Conservation (phyloP, 2,113 vertebrate species). For the Nanger granti region DNA sequence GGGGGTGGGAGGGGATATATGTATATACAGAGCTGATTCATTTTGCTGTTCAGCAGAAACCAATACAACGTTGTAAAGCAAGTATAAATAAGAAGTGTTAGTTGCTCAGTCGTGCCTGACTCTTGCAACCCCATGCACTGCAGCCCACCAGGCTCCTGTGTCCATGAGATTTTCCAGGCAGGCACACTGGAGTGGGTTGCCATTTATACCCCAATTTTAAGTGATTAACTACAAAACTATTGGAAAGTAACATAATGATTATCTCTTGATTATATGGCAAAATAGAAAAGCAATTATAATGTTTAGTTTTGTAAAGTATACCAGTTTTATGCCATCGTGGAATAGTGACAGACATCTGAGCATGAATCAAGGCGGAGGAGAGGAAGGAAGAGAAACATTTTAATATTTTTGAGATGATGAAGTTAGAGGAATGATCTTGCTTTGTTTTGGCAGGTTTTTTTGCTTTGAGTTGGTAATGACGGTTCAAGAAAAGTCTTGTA, state of each 20-base stretch:
- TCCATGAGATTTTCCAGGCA: background rate
- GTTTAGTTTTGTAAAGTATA: background rate
- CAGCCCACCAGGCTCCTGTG: background rate
- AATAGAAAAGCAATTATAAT: background rate
- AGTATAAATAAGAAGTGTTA: background rate
- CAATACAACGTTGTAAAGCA: background rate
- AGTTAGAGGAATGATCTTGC: background rate
- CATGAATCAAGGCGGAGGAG: fast-evolving
- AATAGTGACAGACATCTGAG: background rate
- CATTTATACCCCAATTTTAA: background rate
- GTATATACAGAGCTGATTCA: background rate
- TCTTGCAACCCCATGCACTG: background rate
- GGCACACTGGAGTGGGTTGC: background rate
- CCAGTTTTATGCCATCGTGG: no score
- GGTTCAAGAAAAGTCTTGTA: fast-evolving
- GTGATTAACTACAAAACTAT: background rate
- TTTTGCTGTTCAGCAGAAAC: background rate
- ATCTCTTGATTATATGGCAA: background rate
- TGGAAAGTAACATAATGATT: background rate
- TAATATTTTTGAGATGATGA: background rate
- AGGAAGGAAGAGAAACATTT: no score
- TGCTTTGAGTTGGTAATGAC: no score
- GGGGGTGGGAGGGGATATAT: background rate
- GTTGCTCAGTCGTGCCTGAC: background rate
- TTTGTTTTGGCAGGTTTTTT: background rate